These are phyloP conservation scores for Heliocidaris erythrogramma DNA, from an alignment of 35 echinoderm and acorn worm species.

Conservation along the genomic window DNA sequence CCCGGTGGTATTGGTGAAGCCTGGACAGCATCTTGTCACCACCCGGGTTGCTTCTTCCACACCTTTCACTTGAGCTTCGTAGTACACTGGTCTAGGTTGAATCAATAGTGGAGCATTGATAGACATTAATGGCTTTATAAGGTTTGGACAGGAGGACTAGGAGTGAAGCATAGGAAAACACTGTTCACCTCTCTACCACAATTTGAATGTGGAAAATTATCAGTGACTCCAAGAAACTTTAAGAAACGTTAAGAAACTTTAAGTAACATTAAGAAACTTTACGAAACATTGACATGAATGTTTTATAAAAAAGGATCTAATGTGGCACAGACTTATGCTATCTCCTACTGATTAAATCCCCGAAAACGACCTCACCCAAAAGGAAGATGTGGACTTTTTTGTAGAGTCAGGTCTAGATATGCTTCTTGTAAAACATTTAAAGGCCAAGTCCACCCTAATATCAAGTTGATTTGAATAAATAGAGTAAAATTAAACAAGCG, in stretches of 20 bases:
- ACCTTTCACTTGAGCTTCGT: neutral
- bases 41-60: conserved; percentile 28
- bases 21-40: conserved; percentile 34
- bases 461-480: too few species aligned
- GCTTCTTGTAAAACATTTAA: too few species aligned
- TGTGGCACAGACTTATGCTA: neutral
- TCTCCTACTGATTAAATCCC: neutral
- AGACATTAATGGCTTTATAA: neutral
- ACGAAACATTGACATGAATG: neutral
- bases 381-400: too few species aligned
- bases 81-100: neutral
- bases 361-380: too few species aligned
- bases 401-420: too few species aligned
- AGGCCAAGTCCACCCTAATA: too few species aligned
- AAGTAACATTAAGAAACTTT: neutral
- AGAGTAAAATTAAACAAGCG: too few species aligned
- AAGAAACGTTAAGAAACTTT: neutral
- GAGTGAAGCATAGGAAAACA: neutral
- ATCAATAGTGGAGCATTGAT: neutral
- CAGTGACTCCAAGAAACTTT: neutral
- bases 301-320: neutral
- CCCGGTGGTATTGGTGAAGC: conserved; percentile 25
- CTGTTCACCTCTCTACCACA: neutral
- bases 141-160: neutral
- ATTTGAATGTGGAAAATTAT: neutral